phyloP scores from a whole-genome alignment of 1,140 invertebrate genomes.

The Drosophila obscura region DNA sequence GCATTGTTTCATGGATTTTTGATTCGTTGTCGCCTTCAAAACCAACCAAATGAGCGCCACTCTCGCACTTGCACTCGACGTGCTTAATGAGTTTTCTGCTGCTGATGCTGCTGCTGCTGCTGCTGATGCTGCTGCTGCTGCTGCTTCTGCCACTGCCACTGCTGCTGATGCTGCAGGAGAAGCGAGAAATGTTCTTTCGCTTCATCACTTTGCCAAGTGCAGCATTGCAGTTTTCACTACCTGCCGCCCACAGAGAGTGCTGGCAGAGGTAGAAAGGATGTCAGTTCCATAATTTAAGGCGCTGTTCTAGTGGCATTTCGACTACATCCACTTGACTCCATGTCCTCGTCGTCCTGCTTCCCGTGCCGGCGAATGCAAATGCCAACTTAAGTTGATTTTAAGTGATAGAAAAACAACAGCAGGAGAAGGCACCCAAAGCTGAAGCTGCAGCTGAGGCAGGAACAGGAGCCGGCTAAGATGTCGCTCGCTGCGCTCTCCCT shows the following conservation, averaged over 20 bases:
- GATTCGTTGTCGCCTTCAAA: slow-evolving; percentile 67
- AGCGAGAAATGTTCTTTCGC: slow-evolving; percentile 70
- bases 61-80: slow-evolving; percentile 61
- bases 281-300: slow-evolving; percentile 74
- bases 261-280: neutral
- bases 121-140: slow-evolving; percentile 10
- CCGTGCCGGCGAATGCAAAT: slow-evolving; percentile 65
- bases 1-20: slow-evolving; percentile 73
- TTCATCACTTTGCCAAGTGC: slow-evolving; percentile 80
- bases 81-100: slow-evolving; percentile 81
- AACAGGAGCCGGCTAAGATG: too few relatives aligned
- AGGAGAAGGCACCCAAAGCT: slow-evolving; percentile 17
- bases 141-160: slow-evolving; percentile 4
- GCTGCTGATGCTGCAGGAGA: slow-evolving; percentile 39
- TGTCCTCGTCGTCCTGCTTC: slow-evolving; percentile 10
- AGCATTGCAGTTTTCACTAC: slow-evolving; percentile 68
- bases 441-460: neutral
- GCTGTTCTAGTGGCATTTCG: slow-evolving; percentile 76
- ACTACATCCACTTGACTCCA: slow-evolving; percentile 76
- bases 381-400: slow-evolving; percentile 81
- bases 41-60: slow-evolving; percentile 58
- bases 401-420: slow-evolving; percentile 78
- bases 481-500: neutral
- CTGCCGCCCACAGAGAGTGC: slow-evolving; percentile 12
- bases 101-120: neutral